These are phyloP conservation scores for Xiphias gladius DNA, from an alignment of 2,113 vertebrate species.

Conservation along the genomic window DNA sequence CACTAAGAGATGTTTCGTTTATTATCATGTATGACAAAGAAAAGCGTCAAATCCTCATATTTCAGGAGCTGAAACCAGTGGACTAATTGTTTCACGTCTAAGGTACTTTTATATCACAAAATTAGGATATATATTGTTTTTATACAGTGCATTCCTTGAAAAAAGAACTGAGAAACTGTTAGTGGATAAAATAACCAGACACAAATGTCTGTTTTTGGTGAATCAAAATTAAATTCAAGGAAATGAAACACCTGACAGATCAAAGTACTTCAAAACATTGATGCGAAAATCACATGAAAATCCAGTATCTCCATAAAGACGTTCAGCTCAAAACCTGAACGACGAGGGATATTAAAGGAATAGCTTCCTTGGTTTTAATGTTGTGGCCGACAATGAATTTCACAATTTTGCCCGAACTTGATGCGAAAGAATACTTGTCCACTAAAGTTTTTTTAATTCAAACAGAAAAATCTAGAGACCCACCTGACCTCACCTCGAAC, in stretches of 20 bases:
- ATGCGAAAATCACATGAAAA: too few relatives aligned
- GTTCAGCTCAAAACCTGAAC: too few relatives aligned
- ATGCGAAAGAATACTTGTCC: constrained; percentile 12
- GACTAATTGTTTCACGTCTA: background rate
- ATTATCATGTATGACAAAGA: too few relatives aligned
- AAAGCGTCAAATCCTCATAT: too few relatives aligned
- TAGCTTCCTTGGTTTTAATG: too few relatives aligned
- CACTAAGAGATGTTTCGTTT: too few relatives aligned
- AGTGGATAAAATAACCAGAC: too few relatives aligned
- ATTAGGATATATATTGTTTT: too few relatives aligned
- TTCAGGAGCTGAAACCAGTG: background rate
- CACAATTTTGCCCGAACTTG: background rate
- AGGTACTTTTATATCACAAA: background rate
- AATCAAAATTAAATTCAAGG: too few relatives aligned
- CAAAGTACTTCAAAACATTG: background rate
- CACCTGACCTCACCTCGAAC: constrained; percentile 26
- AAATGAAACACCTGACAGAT: background rate
- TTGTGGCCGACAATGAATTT: background rate
- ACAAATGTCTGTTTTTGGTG: background rate
- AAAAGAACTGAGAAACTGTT: background rate
- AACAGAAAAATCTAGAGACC: constrained; percentile 2
- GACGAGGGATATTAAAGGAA: too few relatives aligned
- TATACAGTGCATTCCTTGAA: background rate
- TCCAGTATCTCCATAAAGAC: background rate
- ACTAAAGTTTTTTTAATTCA: background rate